Percentiles rank a stretch among this genome's conserved stretches.
Conservation (phyloP, 2,113 vertebrate species). For the Chaetorhynchus papuensis region DNA sequence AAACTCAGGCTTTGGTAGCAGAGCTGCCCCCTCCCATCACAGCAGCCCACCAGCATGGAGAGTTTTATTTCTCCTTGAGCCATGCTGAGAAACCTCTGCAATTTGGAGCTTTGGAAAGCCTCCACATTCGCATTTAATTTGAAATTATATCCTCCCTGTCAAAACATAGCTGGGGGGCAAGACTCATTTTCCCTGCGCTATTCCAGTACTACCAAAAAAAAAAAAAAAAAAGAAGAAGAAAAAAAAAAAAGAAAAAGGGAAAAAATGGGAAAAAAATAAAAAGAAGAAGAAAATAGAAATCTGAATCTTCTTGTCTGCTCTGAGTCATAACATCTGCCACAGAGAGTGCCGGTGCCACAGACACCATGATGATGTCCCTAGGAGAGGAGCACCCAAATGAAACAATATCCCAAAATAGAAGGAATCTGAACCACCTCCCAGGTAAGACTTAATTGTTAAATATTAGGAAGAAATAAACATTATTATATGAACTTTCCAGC, state of each 20-base stretch:
- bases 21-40: background rate
- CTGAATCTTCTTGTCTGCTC: conserved; percentile 4
- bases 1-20: background rate
- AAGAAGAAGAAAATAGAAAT: background rate
- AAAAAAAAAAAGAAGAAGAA: too few species aligned
- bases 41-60: background rate
- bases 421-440: background rate
- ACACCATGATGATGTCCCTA: background rate
- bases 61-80: background rate
- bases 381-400: background rate
- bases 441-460: background rate
- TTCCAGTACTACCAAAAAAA: too few species aligned
- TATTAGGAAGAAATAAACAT: background rate
- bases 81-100: conserved; percentile 16
- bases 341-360: background rate
- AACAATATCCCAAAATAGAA: background rate
- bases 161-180: conserved; percentile 30
- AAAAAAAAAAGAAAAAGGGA: too few species aligned
- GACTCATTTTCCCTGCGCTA: too few species aligned
- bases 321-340: conserved; percentile 23
- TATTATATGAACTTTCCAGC: background rate
- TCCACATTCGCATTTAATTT: conserved; percentile 30
- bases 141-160: conserved; percentile 30
- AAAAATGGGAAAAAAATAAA: background rate
- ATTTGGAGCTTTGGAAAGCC: background rate